Evolutionary conservation across 2,888 invertebrate genomes (phyloP).

Genomic region (Unio delphinus): DNA sequence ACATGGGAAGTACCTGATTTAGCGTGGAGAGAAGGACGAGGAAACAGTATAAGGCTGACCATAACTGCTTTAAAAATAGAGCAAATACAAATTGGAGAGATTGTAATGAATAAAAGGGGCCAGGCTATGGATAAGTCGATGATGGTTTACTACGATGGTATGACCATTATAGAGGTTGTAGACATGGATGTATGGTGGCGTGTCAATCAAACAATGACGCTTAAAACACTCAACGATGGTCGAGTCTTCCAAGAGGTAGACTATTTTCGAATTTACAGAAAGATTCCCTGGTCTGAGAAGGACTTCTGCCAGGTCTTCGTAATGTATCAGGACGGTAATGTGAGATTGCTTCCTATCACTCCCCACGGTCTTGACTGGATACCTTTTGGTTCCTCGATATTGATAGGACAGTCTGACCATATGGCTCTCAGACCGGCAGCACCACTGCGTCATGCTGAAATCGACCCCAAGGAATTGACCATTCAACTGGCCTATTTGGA

Average conservation of each 20-base stretch:
- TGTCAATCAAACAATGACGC: slow-evolving; percentile 43
- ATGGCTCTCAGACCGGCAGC: slow-evolving; percentile 32
- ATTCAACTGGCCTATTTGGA: slow-evolving; percentile 36
- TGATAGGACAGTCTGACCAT: slow-evolving; percentile 45
- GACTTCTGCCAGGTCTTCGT: slow-evolving; percentile 48
- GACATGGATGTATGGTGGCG: slow-evolving; percentile 52
- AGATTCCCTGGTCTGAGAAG: slow-evolving; percentile 38
- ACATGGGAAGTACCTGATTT: slow-evolving; percentile 40
- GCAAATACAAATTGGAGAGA: slow-evolving; percentile 21
- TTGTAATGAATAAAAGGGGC: slow-evolving; percentile 32
- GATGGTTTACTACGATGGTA: slow-evolving; percentile 27
- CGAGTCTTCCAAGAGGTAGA: slow-evolving; percentile 22
- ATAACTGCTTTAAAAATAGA: slow-evolving; percentile 12
- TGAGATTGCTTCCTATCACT: slow-evolving; percentile 40
- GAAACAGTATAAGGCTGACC: slow-evolving; percentile 32
- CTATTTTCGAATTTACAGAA: slow-evolving; percentile 38
- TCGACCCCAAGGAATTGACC: slow-evolving; percentile 26
- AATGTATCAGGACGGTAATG: slow-evolving; percentile 54
- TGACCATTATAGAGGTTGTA: slow-evolving; percentile 39
- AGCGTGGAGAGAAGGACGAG: slow-evolving; percentile 32
- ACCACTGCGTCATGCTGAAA: slow-evolving; percentile 34
- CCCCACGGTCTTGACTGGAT: slow-evolving; percentile 55
- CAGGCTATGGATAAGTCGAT: slow-evolving; percentile 25
- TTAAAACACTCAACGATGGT: slow-evolving; percentile 22
- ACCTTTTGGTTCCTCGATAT: slow-evolving; percentile 53